phyloP scores from a whole-genome alignment of 2,113 vertebrate species.

The Perognathus longimembris region DNA sequence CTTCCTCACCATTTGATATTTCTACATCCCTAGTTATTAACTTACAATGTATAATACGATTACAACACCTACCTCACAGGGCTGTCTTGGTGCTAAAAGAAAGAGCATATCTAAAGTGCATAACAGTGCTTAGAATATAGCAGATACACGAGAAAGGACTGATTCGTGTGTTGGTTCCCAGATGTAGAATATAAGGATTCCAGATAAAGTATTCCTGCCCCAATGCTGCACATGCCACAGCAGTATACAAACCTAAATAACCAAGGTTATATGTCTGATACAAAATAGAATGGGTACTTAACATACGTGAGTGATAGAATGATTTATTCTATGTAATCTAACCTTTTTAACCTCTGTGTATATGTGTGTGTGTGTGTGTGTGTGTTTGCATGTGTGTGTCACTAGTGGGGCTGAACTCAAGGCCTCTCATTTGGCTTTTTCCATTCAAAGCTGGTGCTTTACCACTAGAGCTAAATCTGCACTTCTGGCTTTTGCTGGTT shows the following conservation, averaged over 20 bases:
- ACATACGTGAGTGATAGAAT: background rate
- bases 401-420: no score
- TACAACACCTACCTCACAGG: background rate
- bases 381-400: no score
- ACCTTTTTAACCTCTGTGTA: no score
- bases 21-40: slow-evolving; percentile 27
- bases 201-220: background rate
- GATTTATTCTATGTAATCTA: background rate
- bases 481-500: no score
- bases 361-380: no score
- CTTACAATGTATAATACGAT: background rate
- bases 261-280: background rate
- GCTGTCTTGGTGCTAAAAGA: background rate
- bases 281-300: background rate
- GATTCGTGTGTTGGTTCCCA: background rate
- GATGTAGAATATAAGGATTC: background rate
- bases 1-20: slow-evolving; percentile 17
- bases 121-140: slow-evolving; percentile 6
- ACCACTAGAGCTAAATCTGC: no score
- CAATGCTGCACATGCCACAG: background rate
- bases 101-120: slow-evolving; percentile 1
- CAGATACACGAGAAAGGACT: background rate
- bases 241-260: background rate
- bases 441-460: no score
- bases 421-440: no score